These are phyloP conservation scores for Petrosia ficiformis DNA, from an alignment of 37 sponge, comb jelly and placozoan genomes.

Conservation along the genomic window DNA sequence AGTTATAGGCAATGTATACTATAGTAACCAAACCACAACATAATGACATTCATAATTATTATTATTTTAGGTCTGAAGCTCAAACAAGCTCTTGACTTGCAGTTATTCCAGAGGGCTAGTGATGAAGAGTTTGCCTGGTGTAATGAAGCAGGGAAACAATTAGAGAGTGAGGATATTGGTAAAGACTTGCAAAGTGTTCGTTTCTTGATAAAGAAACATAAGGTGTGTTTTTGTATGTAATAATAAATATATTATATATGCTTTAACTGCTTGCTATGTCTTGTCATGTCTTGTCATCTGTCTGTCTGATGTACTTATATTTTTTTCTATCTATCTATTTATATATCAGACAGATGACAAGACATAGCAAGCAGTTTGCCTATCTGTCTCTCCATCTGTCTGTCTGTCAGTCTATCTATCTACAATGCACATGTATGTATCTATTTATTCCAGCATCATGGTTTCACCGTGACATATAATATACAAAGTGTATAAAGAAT, in stretches of 20 bases:
- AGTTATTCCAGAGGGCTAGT: slow-evolving; percentile 63
- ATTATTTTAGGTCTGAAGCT: slow-evolving; percentile 37
- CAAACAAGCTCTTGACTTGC: slow-evolving; percentile 58
- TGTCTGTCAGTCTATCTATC: no score
- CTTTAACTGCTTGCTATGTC: no score
- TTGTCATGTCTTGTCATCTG: neutral
- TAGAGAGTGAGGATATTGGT: slow-evolving; percentile 81
- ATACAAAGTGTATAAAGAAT: no score
- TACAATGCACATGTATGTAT: no score
- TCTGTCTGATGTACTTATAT: neutral
- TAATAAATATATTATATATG: no score
- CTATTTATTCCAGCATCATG: no score
- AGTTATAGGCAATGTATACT: neutral
- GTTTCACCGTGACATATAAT: no score
- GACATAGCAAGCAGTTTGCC: no score
- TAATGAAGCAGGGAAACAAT: slow-evolving; percentile 72
- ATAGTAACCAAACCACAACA: neutral
- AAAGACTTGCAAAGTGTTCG: slow-evolving; percentile 83
- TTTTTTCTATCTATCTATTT: no score
- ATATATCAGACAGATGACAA: no score
- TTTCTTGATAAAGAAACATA: slow-evolving; percentile 89
- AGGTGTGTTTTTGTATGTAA: slow-evolving; percentile 33
- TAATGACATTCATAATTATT: no score
- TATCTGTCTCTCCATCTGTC: no score
- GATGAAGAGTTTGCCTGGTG: slow-evolving; percentile 86